Base-by-base conservation (phyloP, 2,113 vertebrate species). In the Mandrillus leucophaeus region DNA sequence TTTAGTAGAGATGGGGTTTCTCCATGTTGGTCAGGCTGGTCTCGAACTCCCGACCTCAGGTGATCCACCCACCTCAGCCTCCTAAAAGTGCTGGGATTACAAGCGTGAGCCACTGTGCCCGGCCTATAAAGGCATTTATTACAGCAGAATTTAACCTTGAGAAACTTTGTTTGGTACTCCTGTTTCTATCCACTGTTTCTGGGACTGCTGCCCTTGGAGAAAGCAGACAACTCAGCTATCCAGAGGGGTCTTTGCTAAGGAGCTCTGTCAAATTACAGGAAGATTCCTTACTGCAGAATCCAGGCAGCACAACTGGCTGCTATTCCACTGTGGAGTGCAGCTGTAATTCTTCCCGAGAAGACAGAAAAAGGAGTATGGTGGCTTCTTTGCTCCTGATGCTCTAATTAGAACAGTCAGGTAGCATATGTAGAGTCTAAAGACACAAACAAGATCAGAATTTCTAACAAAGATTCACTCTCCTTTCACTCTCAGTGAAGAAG, bases 341-440 rank as follows among this genome's bases (percentile, higher is more conserved):
- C 64, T 95, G 81, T 35, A 45, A 70, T 59, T 90, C 87, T 64
- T 59, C 18, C 87, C 89, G 55, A 68, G 45, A 89, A 88, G 97
- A 76, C 3, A 1, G 27, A 23, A 38, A 95, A 48, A 86, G 50
- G 17, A 18, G 76, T 57, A 90, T 0, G 59, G 89, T 11, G 57
- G 90, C 40, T 50, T 96, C 96, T 93, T 97, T 97, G 27, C 22
- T 98, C 76, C 90, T 57, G 8, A 81, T 48, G 80, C 2, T 98
- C 68, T 94, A 98, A 25, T 64, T 81, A 57, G 94, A 96, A 88
- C 16, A 32, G 11, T 97, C 96, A 80, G 95, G 97, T 8, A 95
- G 8, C 0, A 48, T 88, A 40, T 57, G 93, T 1, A 55, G 17
- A 92, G 5, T 35, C 96, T 97, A 94, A 88, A 50, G 72, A 95